Percentiles rank a stretch among this genome's conserved stretches.
Conservation (phyloP, 2,888 invertebrate species). For the Amphipoea oculea region DNA sequence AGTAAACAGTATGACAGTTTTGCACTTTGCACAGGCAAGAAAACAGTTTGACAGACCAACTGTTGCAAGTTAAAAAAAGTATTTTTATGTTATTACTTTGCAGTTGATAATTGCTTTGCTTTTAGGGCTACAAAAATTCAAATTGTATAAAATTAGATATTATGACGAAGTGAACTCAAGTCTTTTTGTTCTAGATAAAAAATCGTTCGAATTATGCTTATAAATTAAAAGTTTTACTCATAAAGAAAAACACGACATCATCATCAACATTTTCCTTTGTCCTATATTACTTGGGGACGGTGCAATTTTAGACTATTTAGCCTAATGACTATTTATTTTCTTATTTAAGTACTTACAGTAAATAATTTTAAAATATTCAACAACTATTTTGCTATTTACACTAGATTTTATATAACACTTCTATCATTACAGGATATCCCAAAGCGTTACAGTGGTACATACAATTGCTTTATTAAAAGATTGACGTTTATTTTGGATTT, state of each 20-base stretch:
- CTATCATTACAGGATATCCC: background rate
- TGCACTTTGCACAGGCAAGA: conserved; percentile 5
- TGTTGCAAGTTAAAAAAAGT: conserved; percentile 39
- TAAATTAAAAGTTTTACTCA: background rate
- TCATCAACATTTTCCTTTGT: too few species aligned
- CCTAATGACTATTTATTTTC: too few species aligned
- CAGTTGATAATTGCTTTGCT: background rate
- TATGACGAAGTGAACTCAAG: background rate
- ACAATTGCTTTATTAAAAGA: too few species aligned
- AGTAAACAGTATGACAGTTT: background rate
- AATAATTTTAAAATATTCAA: too few species aligned
- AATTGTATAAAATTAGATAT: background rate
- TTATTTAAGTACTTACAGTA: too few species aligned
- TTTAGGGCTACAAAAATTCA: background rate
- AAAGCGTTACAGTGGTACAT: too few species aligned
- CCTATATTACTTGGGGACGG: too few species aligned
- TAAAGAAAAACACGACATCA: background rate
- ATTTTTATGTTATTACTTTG: background rate
- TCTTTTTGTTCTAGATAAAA: background rate
- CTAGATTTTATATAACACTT: too few species aligned
- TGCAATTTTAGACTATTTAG: too few species aligned
- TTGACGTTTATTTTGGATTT: too few species aligned
- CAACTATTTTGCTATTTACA: too few species aligned
- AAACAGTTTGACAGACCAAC: conserved; percentile 26
- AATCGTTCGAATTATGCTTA: background rate